A percentile compares a stretch with the other conserved stretches of the same genome.
Conservation (phyloP, 2,888 invertebrate genomes). For the Ectemnius lituratus region DNA sequence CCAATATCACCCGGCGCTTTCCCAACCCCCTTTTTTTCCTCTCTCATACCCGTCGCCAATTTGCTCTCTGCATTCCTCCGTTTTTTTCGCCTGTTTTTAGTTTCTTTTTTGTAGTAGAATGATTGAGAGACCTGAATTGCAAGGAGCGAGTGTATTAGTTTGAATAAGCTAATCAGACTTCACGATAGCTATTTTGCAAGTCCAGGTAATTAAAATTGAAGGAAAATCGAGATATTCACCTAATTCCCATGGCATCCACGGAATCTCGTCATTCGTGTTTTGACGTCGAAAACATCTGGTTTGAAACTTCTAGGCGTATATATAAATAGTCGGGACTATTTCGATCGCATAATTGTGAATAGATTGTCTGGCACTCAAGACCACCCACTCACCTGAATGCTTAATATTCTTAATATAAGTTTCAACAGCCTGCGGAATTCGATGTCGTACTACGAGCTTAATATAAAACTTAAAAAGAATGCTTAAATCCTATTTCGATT, state of each 20-base stretch:
- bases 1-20: conserved; percentile 34
- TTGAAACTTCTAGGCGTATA: conserved; percentile 5
- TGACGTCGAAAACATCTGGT: conserved; percentile 19
- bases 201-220: not conserved
- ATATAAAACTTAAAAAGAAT: not conserved
- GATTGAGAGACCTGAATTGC: not conserved
- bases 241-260: not conserved
- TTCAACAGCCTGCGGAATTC: not conserved
- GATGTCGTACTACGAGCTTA: not conserved
- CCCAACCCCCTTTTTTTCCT: conserved; percentile 19
- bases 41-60: not conserved
- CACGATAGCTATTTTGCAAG: not conserved
- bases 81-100: not conserved
- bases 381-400: conserved; percentile 3
- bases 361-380: conserved; percentile 8
- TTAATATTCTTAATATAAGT: not conserved
- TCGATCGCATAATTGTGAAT: conserved; percentile 18
- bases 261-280: conserved; percentile 12
- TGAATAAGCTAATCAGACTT: not conserved
- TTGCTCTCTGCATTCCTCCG: not conserved
- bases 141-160: not conserved
- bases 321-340: conserved; percentile 43
- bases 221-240: conserved; percentile 1
- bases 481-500: no score
- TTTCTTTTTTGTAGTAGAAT: not conserved